These are phyloP conservation scores for Nothocercus nigrocapillus DNA, from an alignment of 2,113 vertebrate genomes.

Conservation along the genomic window DNA sequence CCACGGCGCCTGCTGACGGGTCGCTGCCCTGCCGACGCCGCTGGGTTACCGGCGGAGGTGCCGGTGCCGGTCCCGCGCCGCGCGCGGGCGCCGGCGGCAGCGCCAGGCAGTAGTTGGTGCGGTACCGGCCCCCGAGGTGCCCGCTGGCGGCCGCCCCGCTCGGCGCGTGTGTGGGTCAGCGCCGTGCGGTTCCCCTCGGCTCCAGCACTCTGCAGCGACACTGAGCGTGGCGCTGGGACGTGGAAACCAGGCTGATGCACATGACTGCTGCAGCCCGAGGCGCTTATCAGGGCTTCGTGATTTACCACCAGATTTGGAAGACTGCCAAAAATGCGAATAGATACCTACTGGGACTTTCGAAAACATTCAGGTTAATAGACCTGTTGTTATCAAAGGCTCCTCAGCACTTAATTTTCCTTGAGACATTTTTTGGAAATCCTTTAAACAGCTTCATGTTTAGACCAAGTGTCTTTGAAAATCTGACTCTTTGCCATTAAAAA, in stretches of 20 bases:
- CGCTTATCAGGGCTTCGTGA: not conserved
- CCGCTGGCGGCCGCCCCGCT: not conserved
- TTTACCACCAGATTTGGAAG: not conserved
- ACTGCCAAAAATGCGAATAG: not conserved
- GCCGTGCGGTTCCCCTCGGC: not conserved
- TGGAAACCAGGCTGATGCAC: no score
- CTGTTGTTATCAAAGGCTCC: not conserved
- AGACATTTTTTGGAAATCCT: not conserved
- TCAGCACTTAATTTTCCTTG: not conserved
- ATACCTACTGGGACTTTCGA: not conserved
- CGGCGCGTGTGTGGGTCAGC: not conserved
- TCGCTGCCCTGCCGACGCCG: not conserved
- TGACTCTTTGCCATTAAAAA: not conserved
- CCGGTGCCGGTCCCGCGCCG: rapidly evolving
- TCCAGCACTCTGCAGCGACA: not conserved
- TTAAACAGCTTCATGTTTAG: not conserved
- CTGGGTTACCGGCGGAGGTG: not conserved
- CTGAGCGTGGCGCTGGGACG: not conserved
- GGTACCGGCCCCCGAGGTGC: not conserved
- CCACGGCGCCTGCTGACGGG: not conserved
- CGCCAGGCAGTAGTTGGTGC: not conserved
- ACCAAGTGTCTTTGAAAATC: not conserved
- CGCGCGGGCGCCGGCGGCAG: not conserved
- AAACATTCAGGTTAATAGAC: not conserved
- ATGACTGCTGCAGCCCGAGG: not conserved